Percentiles rank a stretch among this genome's conserved stretches.
Evolutionary conservation across 2,888 invertebrate species (phyloP).

Genomic region (Caenorhabditis sp.): DNA sequence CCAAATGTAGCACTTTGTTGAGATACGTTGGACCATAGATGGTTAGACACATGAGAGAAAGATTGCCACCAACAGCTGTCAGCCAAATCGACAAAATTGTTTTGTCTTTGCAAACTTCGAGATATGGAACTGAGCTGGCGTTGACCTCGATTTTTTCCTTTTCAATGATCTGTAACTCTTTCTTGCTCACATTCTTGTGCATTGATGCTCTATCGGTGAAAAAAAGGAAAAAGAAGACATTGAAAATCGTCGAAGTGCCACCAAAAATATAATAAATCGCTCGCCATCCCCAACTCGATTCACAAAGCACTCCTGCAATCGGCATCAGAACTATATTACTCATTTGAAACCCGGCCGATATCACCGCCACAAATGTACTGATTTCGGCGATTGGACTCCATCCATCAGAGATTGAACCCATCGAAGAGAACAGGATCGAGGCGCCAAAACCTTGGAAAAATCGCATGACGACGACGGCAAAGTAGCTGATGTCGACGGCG

Average conservation of each 20-base stretch:
- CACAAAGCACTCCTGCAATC: slow-evolving; percentile 37
- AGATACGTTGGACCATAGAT: slow-evolving; percentile 56
- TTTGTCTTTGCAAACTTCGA: slow-evolving; percentile 13
- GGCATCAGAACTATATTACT: slow-evolving; percentile 41
- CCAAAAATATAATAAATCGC: slow-evolving; percentile 39
- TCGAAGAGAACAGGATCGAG: slow-evolving; percentile 23
- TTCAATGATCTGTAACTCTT: slow-evolving; percentile 6
- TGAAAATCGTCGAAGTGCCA: too few species aligned
- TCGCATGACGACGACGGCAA: slow-evolving; percentile 18
- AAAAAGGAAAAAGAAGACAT: too few species aligned
- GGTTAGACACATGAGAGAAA: slow-evolving; percentile 47
- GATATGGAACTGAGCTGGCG: slow-evolving; percentile 28
- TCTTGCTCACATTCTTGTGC: slow-evolving; percentile 2
- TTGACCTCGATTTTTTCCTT: neutral
- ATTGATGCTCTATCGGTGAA: too few species aligned
- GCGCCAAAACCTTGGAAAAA: slow-evolving; percentile 29
- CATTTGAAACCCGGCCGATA: slow-evolving; percentile 26
- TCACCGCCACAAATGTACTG: slow-evolving; percentile 29
- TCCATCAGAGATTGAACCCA: slow-evolving; percentile 26
- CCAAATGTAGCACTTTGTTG: slow-evolving; percentile 37
- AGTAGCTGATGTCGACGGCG: slow-evolving; percentile 27
- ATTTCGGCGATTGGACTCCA: slow-evolving; percentile 29
- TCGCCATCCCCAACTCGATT: slow-evolving; percentile 37
- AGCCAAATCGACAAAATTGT: slow-evolving; percentile 10
- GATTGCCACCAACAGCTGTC: slow-evolving; percentile 42